phyloP scores from a whole-genome alignment of 1,140 invertebrate genomes.

The Brachionus sp. region DNA sequence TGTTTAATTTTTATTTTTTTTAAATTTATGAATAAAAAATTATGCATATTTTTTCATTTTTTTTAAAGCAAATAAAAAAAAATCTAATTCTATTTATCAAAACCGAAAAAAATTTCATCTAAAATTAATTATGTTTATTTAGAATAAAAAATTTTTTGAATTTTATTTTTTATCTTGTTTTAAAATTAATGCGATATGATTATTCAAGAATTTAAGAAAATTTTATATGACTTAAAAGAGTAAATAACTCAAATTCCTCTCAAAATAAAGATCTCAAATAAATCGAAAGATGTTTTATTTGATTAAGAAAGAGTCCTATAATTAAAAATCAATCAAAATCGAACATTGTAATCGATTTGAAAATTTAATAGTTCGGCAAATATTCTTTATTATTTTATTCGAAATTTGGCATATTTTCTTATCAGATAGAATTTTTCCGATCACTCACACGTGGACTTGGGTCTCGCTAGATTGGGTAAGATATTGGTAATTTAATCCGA shows the following conservation, averaged over 20 bases:
- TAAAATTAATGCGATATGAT: too few species aligned
- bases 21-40: neutral
- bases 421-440: neutral
- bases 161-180: too few species aligned
- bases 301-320: neutral
- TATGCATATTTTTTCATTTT: neutral
- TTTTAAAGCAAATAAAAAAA: neutral
- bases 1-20: neutral
- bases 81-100: neutral
- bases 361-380: neutral
- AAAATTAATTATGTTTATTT: too few species aligned
- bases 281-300: neutral
- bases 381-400: neutral
- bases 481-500: constrained; percentile 20
- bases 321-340: constrained; percentile 8
- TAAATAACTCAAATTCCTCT: neutral
- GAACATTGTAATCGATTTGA: neutral
- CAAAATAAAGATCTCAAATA: neutral
- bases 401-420: neutral
- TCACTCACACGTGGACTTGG: neutral
- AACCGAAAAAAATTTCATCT: too few species aligned
- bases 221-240: neutral
- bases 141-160: too few species aligned
- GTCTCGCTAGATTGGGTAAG: neutral
- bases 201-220: neutral